Conservation (phyloP, 2,113 vertebrate genomes). For the Nestor notabilis region DNA sequence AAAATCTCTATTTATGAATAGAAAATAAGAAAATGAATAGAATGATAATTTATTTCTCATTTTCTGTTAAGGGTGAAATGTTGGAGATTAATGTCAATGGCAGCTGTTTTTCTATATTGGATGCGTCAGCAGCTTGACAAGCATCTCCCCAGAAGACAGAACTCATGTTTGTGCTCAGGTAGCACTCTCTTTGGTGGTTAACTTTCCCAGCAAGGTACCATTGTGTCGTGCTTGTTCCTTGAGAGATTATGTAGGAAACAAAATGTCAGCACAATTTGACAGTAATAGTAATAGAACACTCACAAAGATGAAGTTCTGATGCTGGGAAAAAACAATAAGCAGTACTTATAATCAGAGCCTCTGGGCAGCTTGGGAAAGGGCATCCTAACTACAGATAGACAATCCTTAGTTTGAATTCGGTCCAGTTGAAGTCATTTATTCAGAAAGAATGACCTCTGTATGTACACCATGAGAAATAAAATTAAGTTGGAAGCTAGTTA, state of each 20-base stretch:
- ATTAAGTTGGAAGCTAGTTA: neutral
- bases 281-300: neutral
- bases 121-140: neutral
- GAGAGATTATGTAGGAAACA: neutral
- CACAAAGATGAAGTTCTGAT: neutral
- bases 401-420: neutral
- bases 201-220: neutral
- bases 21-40: neutral
- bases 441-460: neutral
- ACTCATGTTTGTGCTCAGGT: neutral
- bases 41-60: neutral
- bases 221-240: neutral
- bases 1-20: neutral
- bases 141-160: neutral
- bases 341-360: neutral
- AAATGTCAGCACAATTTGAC: neutral
- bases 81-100: neutral
- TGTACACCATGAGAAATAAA: neutral
- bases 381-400: neutral
- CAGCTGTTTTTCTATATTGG: rapidly evolving
- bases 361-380: neutral
- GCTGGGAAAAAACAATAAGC: neutral
- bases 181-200: neutral
- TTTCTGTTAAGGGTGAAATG: neutral
- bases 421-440: neutral